Conservation (phyloP, 2,797 vertebrate genomes). For the Lindbergichthys nudifrons region DNA sequence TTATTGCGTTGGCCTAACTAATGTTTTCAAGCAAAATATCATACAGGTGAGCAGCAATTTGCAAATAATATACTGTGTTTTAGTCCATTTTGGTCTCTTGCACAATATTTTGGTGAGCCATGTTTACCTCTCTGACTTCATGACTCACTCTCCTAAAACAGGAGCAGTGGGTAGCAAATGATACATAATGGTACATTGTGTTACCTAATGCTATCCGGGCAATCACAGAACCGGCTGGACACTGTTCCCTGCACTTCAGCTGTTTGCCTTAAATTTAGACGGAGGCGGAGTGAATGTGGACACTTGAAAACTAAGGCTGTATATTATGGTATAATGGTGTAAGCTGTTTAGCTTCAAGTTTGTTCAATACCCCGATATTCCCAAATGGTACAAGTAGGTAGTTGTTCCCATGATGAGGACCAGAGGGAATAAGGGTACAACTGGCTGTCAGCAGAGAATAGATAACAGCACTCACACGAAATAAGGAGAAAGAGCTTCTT, state of each 20-base stretch:
- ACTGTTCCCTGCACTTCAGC: conserved; percentile 7
- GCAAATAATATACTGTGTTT: conserved; percentile 26
- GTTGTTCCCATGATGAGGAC: conserved; percentile 22
- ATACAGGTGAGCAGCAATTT: conserved; percentile 25
- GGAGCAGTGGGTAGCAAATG: conserved; percentile 66
- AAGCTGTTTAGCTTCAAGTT: conserved; percentile 8
- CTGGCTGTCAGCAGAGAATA: conserved; percentile 16
- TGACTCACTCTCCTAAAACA: conserved; percentile 72
- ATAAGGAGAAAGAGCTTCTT: conserved; percentile 15
- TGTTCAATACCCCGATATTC: conserved; percentile 7
- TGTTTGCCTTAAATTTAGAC: conserved; percentile 21
- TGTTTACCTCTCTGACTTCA: conserved; percentile 45
- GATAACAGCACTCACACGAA: conserved; percentile 5
- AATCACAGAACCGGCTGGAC: conserved; percentile 48
- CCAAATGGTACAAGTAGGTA: conserved; percentile 8
- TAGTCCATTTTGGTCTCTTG: conserved; percentile 29
- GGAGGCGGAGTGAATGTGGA: conserved; percentile 2
- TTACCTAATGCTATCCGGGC: conserved; percentile 65
- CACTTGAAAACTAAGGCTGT: background rate
- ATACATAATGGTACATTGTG: conserved; percentile 54
- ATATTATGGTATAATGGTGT: conserved; percentile 6
- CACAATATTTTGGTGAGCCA: conserved; percentile 15
- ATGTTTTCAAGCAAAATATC: background rate
- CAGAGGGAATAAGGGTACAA: conserved; percentile 12
- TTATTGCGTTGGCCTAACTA: background rate